phyloP scores from a whole-genome alignment of 2,113 vertebrate genomes.

The Engystomops pustulosus region DNA sequence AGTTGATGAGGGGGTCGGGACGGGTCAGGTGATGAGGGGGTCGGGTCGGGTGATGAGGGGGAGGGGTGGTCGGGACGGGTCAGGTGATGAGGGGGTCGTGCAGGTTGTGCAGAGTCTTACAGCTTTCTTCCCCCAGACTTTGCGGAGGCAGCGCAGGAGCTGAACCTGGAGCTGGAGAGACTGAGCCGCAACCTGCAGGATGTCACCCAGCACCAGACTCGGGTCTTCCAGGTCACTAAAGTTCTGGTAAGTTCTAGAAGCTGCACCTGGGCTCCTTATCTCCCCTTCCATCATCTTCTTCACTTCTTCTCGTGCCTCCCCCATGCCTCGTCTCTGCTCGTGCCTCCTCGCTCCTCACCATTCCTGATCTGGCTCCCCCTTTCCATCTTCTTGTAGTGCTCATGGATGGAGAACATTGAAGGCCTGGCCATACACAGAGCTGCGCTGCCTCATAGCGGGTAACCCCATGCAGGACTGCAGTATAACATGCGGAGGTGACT shows the following conservation, averaged over 20 bases:
- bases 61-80: not conserved
- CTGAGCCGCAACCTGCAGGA: conserved; percentile 34
- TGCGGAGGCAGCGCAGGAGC: conserved; percentile 32
- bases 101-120: not conserved
- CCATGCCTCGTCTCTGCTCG: no score
- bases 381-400: conserved; percentile 30
- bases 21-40: not conserved
- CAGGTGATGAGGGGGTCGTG: not conserved
- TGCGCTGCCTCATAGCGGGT: no score
- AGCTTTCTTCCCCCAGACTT: conserved; percentile 11
- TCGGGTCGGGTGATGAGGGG: not conserved
- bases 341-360: no score
- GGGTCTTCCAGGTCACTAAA: conserved; percentile 43
- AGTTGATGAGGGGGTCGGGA: not conserved
- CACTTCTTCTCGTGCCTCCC: no score
- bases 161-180: conserved; percentile 24
- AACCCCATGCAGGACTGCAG: no score
- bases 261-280: no score
- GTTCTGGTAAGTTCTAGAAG: conserved; percentile 43
- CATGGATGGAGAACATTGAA: conserved; percentile 57
- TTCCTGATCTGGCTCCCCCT: no score
- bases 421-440: conserved; percentile 14
- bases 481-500: no score
- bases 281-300: no score
- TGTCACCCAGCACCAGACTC: conserved; percentile 48